Percentiles rank a stretch among this genome's conserved stretches.
phyloP scores from a whole-genome alignment of 2,888 invertebrate genomes.

The Sinohyriopsis cumingii region DNA sequence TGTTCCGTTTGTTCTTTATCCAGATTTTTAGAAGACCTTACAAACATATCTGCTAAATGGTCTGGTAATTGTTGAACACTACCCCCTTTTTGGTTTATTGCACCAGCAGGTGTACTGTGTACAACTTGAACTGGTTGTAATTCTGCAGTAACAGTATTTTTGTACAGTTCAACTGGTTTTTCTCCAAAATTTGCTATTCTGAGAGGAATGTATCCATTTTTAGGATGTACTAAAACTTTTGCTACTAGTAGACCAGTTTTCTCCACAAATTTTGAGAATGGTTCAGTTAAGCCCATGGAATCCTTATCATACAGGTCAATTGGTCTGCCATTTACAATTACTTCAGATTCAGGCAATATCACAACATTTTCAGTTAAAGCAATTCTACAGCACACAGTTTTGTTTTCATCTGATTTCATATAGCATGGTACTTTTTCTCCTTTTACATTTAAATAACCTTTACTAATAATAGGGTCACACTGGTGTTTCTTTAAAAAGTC shows the following conservation, averaged over 20 bases:
- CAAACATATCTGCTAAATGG: constrained; percentile 2
- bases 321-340: constrained; percentile 9
- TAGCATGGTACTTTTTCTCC: too few species aligned
- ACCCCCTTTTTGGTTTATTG: neutral
- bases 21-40: constrained; percentile 1
- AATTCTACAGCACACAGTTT: constrained; percentile 5
- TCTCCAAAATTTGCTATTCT: constrained; percentile 7
- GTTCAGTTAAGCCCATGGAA: constrained; percentile 3
- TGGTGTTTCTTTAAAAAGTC: too few species aligned
- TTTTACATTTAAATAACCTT: too few species aligned
- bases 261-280: constrained; percentile 1
- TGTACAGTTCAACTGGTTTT: constrained; percentile 7
- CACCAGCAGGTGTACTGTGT: neutral
- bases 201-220: constrained; percentile 13
- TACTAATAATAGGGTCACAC: too few species aligned
- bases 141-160: constrained; percentile 10
- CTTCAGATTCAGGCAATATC: constrained; percentile 5
- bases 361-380: constrained; percentile 6
- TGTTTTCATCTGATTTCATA: neutral
- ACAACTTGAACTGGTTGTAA: constrained; percentile 7
- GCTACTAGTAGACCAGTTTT: constrained; percentile 11
- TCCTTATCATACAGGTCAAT: neutral
- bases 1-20: neutral
- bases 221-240: constrained; percentile 12
- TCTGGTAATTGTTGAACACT: neutral